Evolutionary conservation across 2,113 vertebrate genomes (phyloP), one percentile per base, ranked within the genome.

Genomic region (Phylloscopus whistleri): DNA sequence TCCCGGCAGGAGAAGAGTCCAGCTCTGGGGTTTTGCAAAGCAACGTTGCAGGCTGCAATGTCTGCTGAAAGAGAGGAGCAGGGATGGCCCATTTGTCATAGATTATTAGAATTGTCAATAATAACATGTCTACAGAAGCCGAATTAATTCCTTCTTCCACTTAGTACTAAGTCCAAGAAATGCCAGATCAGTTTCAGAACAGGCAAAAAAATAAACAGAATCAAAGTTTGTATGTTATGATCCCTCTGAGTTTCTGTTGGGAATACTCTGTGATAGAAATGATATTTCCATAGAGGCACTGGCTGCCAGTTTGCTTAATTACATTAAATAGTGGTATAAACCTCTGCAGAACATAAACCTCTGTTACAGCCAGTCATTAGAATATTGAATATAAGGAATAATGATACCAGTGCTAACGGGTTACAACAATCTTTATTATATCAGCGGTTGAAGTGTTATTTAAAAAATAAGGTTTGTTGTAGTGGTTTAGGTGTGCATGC

Each of bases 221-320:
- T 95, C 95, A 94, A 97, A 97, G 95, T 97, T 97, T 91, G 87
- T 56, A 44, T 89, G 93, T 95, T 95, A 59, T 74, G 96, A 95
- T 95, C 90, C 81, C 31, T 93, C 76, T 93, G 94, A 68, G 74
- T 97, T 97, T 97, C 98, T 98, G 88, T 75, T 93, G 98, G 97
- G 98, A 97, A 97, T 97, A 93, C 84, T 91, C 53, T 68, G 84
- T 20, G 70, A 97, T 91, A 96, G 95, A 97, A 97, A 97, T 89
- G 93, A 90, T 96, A 95, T 97, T 97, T 97, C 97, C 97, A 88
- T 16, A 27, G 97, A 97, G 97, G 96, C 82, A 85, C 21, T 87
- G 23, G 73, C 90, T 94, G 84, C 97, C 72, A 91, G 95, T 90
- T 97, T 95, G 94, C 97, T 98, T 98, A 98, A 98, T 98, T 97